Base-by-base conservation (phyloP, 2,888 invertebrate species). In the Serrognathus titanus region DNA sequence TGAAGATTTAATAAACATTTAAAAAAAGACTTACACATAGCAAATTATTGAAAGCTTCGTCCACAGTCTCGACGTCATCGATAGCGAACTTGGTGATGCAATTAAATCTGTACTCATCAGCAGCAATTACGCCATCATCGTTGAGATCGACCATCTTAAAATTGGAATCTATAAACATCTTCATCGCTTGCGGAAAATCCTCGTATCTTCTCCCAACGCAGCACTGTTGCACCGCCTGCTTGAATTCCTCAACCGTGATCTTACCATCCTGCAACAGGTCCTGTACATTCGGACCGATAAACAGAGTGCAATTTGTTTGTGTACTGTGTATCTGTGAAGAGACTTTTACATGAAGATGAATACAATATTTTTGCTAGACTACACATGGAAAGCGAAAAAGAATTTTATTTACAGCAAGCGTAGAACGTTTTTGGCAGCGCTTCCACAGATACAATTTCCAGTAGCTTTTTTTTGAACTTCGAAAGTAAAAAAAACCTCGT, bases 151-250 rank as follows among this genome's bases (percentile, higher is more conserved):
- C 85, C 82, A 90, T 84, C 71, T 86, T 86, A 75, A 92, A 92
- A 77, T 90, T 90, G 51, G 88, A 85, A 74, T 92, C 91, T 71
- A 92, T 92, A 75, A 92, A 92, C 72, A 90, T 89, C 71, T 86
- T 90, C 88, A 92, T 89, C 3, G 92, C 90, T 76, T 91, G 89
- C 0, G 92, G 92, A 71, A 92, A 91, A 58, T 91, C 89, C 9
- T 85, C 85, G 71, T 89, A 92, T 61, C 84, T 81, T 68, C 87
- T 83, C 3, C 91, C 91, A 16, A 91, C 82, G 71, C 92, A 92
- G 65, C 88, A 89, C 73, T 86, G 88, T 75, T 90, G 86, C 1
- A 92, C 90, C 0, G 91, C 92, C 67, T 82, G 80, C 73, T 91
- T 91, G 78, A 92, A 92, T 73, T 92, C 92, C 1, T 89, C 89